Percentiles rank a stretch among this genome's conserved stretches.
Evolutionary conservation across 2,888 invertebrate species (phyloP).

Genomic region (Cerastis rubricosa): DNA sequence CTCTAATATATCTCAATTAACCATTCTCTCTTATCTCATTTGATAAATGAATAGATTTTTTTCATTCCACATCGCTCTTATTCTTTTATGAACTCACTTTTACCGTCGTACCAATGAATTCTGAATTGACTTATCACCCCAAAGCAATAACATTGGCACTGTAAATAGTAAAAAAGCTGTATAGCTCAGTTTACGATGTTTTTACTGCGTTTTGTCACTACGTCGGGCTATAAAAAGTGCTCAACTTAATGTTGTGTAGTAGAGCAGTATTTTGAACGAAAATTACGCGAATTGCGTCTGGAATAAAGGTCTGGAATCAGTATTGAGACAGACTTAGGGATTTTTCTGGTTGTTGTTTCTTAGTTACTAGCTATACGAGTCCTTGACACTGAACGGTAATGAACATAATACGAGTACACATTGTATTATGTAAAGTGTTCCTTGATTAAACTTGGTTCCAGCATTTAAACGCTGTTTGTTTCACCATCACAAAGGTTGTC

Average conservation of each 20-base stretch:
- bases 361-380: neutral
- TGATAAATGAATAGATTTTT: neutral
- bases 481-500: neutral
- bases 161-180: constrained; percentile 73
- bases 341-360: neutral
- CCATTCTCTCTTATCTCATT: neutral
- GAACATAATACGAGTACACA: neutral
- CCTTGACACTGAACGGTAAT: neutral
- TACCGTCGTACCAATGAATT: constrained; percentile 57
- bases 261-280: constrained; percentile 51
- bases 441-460: neutral
- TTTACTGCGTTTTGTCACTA: constrained; percentile 74
- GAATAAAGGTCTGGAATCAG: constrained; percentile 2
- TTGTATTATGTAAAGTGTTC: neutral
- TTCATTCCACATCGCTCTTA: constrained; percentile 13
- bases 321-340: neutral
- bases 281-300: constrained; percentile 26
- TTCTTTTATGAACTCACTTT: constrained; percentile 42
- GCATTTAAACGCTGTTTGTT: neutral
- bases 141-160: constrained; percentile 73
- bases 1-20: too few species aligned
- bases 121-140: constrained; percentile 62
- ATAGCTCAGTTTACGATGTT: constrained; percentile 76
- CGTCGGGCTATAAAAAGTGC: constrained; percentile 71
- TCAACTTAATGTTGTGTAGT: constrained; percentile 67